Conservation (phyloP, 1,140 invertebrate genomes). For the Eumeta japonica region DNA sequence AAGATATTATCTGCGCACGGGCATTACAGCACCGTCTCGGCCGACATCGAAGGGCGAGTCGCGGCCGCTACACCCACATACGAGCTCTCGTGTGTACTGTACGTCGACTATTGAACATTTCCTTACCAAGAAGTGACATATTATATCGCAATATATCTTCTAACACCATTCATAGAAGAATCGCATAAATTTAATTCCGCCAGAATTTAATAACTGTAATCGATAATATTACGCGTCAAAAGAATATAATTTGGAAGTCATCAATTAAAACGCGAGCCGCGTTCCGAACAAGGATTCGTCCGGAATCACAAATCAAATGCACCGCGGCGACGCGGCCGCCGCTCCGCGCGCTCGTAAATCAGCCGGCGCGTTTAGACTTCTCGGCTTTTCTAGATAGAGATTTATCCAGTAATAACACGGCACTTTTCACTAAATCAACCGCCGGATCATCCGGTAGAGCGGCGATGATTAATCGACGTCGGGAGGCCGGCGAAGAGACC, state of each 20-base stretch:
- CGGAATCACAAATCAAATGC: constrained; percentile 47
- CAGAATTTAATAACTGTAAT: background rate
- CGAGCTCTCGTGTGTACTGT: background rate
- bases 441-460: constrained; percentile 56
- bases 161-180: no score
- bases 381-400: constrained; percentile 58
- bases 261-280: constrained; percentile 55
- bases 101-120: background rate
- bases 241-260: constrained; percentile 44
- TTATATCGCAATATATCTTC: background rate
- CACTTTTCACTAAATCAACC: constrained; percentile 56
- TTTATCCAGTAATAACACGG: constrained; percentile 56
- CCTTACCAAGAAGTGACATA: background rate
- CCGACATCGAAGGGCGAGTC: constrained; percentile 36
- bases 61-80: constrained; percentile 7
- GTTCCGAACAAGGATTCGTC: constrained; percentile 41
- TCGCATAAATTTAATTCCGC: background rate
- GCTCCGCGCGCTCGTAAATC: constrained; percentile 46
- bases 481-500: constrained; percentile 41
- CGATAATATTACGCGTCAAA: constrained; percentile 37
- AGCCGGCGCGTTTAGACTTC: constrained; percentile 48
- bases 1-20: constrained; percentile 43
- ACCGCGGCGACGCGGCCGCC: constrained; percentile 32
- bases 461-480: constrained; percentile 50
- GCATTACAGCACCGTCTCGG: constrained; percentile 28